Evolutionary conservation across 1,140 invertebrate genomes (phyloP).

Genomic region (Atta colombica): DNA sequence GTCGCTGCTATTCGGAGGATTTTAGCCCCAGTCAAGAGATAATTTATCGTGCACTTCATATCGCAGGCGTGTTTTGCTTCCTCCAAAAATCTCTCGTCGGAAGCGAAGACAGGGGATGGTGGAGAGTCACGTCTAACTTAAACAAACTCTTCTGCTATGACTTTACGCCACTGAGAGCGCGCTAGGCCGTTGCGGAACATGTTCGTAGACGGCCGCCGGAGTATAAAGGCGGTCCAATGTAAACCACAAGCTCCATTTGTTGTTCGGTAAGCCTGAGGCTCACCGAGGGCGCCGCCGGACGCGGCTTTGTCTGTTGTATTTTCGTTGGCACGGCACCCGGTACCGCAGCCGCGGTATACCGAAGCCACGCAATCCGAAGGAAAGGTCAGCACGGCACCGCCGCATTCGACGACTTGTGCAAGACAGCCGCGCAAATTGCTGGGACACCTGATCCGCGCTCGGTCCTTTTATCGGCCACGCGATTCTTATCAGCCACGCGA

Average conservation of each 20-base stretch:
- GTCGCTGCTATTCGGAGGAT: not conserved
- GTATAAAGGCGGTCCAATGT: conserved; percentile 68
- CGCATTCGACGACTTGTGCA: conserved; percentile 13
- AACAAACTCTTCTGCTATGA: not conserved
- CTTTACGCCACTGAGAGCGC: conserved; percentile 26
- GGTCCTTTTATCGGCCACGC: conserved; percentile 36
- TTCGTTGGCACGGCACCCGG: conserved; percentile 64
- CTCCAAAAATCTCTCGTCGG: not conserved
- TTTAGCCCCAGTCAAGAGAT: not conserved
- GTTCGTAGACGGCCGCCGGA: conserved; percentile 12
- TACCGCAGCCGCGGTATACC: not conserved
- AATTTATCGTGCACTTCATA: not conserved
- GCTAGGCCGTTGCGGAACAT: not conserved
- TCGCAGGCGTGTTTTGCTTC: not conserved
- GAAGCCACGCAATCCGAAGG: conserved; percentile 48
- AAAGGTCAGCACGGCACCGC: conserved; percentile 63
- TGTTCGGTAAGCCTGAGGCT: conserved; percentile 65
- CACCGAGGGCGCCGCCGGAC: not conserved
- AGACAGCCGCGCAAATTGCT: conserved; percentile 42
- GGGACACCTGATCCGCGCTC: not conserved
- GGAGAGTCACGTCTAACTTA: too few species aligned
- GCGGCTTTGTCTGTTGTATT: conserved; percentile 63
- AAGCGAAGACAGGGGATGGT: not conserved
- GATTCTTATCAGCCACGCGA: conserved; percentile 23
- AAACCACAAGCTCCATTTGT: conserved; percentile 75